Evolutionary conservation across 2,797 vertebrate species (phyloP).

Genomic region (Muscicapa striata): DNA sequence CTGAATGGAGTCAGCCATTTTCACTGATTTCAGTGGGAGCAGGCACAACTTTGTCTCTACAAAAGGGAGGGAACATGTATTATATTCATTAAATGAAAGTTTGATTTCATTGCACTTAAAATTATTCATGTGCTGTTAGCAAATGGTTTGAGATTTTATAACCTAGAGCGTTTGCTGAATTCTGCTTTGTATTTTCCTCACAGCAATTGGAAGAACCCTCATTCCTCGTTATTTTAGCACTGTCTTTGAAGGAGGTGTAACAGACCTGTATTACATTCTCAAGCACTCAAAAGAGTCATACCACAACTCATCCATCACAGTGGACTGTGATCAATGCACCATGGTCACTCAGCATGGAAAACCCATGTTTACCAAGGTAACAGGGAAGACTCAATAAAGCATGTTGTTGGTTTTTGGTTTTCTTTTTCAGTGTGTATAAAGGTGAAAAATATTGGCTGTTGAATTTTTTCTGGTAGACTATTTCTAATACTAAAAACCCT

Average conservation of each 20-base stretch:
- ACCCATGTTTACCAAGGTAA: conserved; percentile 99
- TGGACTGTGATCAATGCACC: conserved; percentile 99
- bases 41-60: background rate
- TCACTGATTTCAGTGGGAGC: conserved; percentile 27
- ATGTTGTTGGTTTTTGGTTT: background rate
- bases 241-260: conserved; percentile 98
- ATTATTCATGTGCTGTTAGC: conserved; percentile 56
- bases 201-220: conserved; percentile 97
- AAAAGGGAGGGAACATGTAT: conserved; percentile 8
- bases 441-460: background rate
- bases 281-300: conserved; percentile 99
- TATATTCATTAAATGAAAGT: conserved; percentile 49
- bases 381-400: background rate
- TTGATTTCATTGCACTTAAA: conserved; percentile 53
- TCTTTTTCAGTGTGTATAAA: background rate
- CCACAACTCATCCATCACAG: conserved; percentile 98
- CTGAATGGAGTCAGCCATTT: conserved; percentile 34
- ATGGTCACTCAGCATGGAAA: conserved; percentile 99
- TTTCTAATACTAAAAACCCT: conserved; percentile 20
- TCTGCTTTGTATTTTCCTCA: conserved; percentile 74
- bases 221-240: conserved; percentile 99
- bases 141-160: conserved; percentile 54
- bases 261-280: conserved; percentile 97
- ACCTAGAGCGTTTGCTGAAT: conserved; percentile 61
- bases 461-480: conserved; percentile 38